Evolutionary conservation across 37 sponge, comb jelly and placozoan species (phyloP).

Genomic region (Cladorhizidae sp.): DNA sequence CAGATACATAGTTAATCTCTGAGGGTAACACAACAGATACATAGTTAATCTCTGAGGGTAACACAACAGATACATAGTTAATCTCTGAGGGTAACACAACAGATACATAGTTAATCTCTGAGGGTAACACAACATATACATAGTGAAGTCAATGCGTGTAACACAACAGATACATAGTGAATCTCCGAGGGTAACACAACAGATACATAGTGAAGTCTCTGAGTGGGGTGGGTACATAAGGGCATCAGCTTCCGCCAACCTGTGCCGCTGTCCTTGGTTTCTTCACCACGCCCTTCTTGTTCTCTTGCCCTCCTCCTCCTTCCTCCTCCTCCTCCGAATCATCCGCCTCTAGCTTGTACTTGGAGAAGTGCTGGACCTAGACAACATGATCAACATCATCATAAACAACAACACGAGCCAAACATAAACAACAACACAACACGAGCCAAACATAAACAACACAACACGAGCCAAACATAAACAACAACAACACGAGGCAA

Average conservation of each 20-base stretch:
- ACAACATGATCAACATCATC: not conserved
- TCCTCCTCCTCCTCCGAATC: constrained; percentile 67
- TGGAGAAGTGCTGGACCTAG: constrained; percentile 86
- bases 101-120: not conserved
- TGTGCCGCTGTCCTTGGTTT: constrained; percentile 36
- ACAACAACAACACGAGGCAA: not conserved
- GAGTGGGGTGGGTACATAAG: too few species aligned
- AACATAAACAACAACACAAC: not conserved
- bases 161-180: not conserved
- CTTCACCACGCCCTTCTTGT: constrained; percentile 25
- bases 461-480: constrained; percentile 3
- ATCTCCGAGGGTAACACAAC: too few species aligned
- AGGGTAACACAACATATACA: not conserved
- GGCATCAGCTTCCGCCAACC: too few species aligned
- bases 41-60: too few species aligned
- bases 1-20: too few species aligned
- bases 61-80: too few species aligned
- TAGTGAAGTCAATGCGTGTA: not conserved
- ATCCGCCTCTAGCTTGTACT: constrained; percentile 80
- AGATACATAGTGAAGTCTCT: too few species aligned
- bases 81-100: too few species aligned
- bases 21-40: too few species aligned
- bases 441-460: constrained; percentile 5
- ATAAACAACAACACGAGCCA: constrained; percentile 3
- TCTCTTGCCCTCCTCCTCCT: constrained; percentile 1